Base-by-base conservation (phyloP, 2,888 invertebrate species). In the Drosophila mayaguana region DNA sequence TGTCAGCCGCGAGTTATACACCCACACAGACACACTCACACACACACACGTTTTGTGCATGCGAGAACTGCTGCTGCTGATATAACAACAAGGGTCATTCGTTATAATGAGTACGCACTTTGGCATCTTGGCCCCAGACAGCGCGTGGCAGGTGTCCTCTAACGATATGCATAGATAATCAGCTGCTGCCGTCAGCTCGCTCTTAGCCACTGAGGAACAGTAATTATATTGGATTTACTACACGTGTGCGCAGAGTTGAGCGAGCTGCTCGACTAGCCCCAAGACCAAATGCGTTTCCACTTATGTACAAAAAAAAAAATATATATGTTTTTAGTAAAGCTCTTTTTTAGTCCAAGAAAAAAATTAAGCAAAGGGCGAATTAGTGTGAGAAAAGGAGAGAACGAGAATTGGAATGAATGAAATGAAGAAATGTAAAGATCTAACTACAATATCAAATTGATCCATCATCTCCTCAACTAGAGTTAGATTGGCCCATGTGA, bases 31-130 rank as follows among this genome's bases (percentile, higher is more conserved):
- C 32, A 32, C 32, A 18, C 32, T 14, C 32, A 18, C 50, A 32
- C 28, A 34, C 20, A 5, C 32, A 14, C 2, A 20, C 8, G 18
- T 25, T 25, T 25, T 25, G 25, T 32, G 32, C 20, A n/a, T 43
- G 25, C 9, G 36, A 25, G 18, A 61, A 18, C 70, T 51, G 51
- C 28, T 34, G 50, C 5, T 34, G 50, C 50, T 51, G 51, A 36
- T 38, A 34, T 16, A 22, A n/a, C 36, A 62, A 67, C 81, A 77
- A 57, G 66, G 55, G 63, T 64, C 74, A 69, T 78, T 74, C 67
- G 78, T 65, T 81, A 61, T 78, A 70, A 78, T 75, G 74, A 86
- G 73, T 61, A 57, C 65, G 51, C 65, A 51, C 61, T 64, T 57
- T 40, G 62, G 32, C 61, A 56, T 56, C 55, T 55, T 18, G 42